Conservation (phyloP, 2,888 invertebrate species). For the Apodemia duryi region DNA sequence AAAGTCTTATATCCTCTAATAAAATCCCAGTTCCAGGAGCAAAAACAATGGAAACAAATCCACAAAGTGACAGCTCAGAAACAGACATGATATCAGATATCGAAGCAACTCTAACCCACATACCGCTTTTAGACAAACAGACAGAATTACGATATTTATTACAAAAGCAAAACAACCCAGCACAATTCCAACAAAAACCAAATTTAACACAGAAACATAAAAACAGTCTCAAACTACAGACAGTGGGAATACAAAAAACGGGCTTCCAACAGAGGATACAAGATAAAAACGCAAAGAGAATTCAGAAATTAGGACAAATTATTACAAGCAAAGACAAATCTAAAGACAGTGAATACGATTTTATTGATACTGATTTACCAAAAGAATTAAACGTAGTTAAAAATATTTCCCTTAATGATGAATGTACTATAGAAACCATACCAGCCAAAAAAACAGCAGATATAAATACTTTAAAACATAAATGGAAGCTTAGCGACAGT, state of each 20-base stretch:
- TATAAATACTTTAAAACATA: conserved; percentile 71
- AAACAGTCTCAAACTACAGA: conserved; percentile 59
- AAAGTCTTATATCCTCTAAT: conserved; percentile 72
- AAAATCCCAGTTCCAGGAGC: conserved; percentile 69
- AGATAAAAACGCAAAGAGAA: conserved; percentile 65
- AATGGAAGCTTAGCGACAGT: conserved; percentile 74
- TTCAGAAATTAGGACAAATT: conserved; percentile 69
- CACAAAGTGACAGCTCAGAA: conserved; percentile 55
- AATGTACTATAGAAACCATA: conserved; percentile 79
- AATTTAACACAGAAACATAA: conserved; percentile 62
- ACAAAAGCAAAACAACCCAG: conserved; percentile 73
- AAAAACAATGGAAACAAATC: conserved; percentile 40
- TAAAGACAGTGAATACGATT: conserved; percentile 42
- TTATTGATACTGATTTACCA: conserved; percentile 46
- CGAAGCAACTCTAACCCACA: conserved; percentile 41
- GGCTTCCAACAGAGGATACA: conserved; percentile 57
- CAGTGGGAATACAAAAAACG: conserved; percentile 56
- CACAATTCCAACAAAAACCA: conserved; percentile 60
- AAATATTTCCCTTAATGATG: conserved; percentile 77
- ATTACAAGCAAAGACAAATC: conserved; percentile 53
- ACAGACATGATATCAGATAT: conserved; percentile 49
- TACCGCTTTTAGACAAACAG: conserved; percentile 63
- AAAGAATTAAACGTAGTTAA: conserved; percentile 49
- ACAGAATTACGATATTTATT: conserved; percentile 68
- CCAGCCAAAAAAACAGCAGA: conserved; percentile 69